phyloP scores from a whole-genome alignment of 2,797 vertebrate genomes.

The Bradypodion ventrale region DNA sequence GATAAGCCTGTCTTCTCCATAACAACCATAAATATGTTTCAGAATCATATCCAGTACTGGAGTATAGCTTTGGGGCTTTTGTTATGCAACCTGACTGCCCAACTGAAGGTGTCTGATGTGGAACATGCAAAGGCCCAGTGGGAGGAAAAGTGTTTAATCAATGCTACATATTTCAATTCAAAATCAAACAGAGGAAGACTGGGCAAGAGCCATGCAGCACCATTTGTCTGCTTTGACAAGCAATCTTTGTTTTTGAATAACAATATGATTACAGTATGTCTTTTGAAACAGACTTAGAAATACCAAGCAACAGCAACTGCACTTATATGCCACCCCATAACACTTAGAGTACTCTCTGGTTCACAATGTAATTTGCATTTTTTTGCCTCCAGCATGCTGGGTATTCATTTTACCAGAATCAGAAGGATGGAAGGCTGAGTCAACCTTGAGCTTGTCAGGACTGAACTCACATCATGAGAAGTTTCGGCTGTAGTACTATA shows the following conservation, averaged over 20 bases:
- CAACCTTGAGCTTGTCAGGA: no score
- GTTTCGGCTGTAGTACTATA: no score
- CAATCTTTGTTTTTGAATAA: not conserved
- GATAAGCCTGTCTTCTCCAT: not conserved
- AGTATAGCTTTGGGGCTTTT: not conserved
- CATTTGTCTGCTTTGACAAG: slow-evolving; percentile 3
- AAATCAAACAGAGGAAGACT: not conserved
- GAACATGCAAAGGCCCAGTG: not conserved
- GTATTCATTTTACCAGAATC: no score
- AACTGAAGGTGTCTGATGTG: not conserved
- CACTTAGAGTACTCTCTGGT: no score
- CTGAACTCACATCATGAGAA: no score
- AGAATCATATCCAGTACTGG: not conserved
- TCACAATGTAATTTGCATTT: no score
- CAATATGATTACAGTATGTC: not conserved
- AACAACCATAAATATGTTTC: not conserved
- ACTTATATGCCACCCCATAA: no score
- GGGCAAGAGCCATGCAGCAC: not conserved
- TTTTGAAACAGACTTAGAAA: not conserved
- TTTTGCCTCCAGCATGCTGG: no score
- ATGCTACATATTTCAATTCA: no score
- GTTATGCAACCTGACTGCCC: not conserved
- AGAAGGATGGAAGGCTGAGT: no score
- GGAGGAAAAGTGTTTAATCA: not conserved
- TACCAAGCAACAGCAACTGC: no score